phyloP scores from a whole-genome alignment of 37 sponge, comb jelly and placozoan species.

The Aphrocallistes beatrix region DNA sequence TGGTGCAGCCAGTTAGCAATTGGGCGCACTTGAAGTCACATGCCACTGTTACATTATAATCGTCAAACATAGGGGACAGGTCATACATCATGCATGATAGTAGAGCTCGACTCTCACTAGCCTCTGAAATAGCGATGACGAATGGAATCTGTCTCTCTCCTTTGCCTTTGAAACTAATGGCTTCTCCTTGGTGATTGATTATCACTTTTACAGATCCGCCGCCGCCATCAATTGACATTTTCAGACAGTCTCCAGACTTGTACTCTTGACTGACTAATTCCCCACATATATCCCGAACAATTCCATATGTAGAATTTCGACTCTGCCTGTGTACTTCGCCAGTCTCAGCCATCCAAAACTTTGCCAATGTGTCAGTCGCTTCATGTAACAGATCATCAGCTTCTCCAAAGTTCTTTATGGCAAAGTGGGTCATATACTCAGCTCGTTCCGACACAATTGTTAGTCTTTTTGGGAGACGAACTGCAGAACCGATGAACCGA shows the following conservation, averaged over 20 bases:
- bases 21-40: slow-evolving; percentile 2
- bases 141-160: slow-evolving; percentile 6
- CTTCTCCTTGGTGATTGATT: neutral
- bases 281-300: neutral
- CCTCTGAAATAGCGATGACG: neutral
- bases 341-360: slow-evolving; percentile 7
- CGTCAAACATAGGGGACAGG: neutral
- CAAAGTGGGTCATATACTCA: slow-evolving; percentile 5
- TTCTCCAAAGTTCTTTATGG: neutral
- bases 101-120: neutral
- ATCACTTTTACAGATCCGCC: neutral
- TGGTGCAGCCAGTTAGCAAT: neutral
- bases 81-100: slow-evolving; percentile 16
- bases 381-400: neutral
- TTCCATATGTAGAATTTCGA: neutral
- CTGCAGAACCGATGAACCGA: slow-evolving; percentile 6
- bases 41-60: neutral
- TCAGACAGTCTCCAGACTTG: slow-evolving; percentile 6
- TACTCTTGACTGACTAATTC: slow-evolving; percentile 15
- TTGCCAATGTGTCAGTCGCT: neutral
- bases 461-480: neutral
- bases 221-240: neutral
- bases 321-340: neutral
- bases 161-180: slow-evolving; percentile 9
- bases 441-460: neutral